A percentile compares a stretch with the other conserved stretches of the same genome.
Conservation (phyloP, 2,797 vertebrate genomes). For the Telmatherina bonti region DNA sequence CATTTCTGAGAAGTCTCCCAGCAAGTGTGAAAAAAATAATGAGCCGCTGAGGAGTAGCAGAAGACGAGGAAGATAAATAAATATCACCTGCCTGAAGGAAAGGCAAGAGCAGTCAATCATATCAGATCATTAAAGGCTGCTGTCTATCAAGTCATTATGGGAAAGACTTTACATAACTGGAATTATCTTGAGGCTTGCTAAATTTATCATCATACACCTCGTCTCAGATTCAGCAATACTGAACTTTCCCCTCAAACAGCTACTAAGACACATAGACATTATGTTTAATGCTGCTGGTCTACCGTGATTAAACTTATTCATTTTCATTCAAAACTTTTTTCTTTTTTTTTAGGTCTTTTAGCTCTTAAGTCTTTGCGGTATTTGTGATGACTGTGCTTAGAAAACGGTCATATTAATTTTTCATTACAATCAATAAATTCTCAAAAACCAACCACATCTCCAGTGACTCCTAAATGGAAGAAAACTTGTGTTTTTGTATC, state of each 20-base stretch:
- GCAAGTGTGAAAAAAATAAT: slow-evolving; percentile 63
- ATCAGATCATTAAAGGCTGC: slow-evolving; percentile 78
- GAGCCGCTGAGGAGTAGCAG: slow-evolving; percentile 52
- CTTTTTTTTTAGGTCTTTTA: no score
- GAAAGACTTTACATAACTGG: slow-evolving; percentile 15
- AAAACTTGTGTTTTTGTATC: not conserved
- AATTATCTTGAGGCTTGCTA: slow-evolving; percentile 13
- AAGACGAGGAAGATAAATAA: slow-evolving; percentile 78
- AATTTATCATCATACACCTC: slow-evolving; percentile 10
- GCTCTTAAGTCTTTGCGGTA: no score
- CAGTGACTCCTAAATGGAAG: not conserved
- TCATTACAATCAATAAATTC: not conserved
- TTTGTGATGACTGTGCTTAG: no score
- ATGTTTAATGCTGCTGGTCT: no score
- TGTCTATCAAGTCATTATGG: slow-evolving; percentile 67
- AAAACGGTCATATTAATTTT: not conserved
- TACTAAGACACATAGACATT: no score
- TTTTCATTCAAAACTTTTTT: no score
- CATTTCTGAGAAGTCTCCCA: slow-evolving; percentile 52
- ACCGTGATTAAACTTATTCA: no score
- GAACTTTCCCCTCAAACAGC: not conserved
- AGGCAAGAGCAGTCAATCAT: slow-evolving; percentile 61
- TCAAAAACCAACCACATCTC: not conserved
- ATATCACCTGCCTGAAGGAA: slow-evolving; percentile 76
- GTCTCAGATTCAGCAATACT: not conserved